phyloP scores from a whole-genome alignment of 2,113 vertebrate genomes.

The Mus spicilegus region DNA sequence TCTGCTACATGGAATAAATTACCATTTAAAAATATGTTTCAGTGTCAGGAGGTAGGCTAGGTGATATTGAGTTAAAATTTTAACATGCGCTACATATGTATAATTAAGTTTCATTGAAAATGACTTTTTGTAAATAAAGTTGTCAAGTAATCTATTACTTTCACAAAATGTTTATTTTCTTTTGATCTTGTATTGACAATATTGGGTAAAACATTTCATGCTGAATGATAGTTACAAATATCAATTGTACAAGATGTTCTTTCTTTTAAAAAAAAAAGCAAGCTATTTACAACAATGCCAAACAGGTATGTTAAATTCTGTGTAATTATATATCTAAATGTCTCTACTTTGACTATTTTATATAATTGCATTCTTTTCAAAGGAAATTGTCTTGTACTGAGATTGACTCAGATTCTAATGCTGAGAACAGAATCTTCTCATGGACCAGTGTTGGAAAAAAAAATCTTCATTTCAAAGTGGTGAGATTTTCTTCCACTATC shows the following conservation, averaged over 20 bases:
- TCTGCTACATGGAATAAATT: constrained; percentile 17
- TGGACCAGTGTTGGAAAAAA: neutral
- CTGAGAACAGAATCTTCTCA: neutral
- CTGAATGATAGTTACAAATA: neutral
- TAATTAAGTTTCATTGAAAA: constrained; percentile 57
- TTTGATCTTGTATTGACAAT: neutral
- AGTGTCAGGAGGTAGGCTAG: constrained; percentile 34
- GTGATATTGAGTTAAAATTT: constrained; percentile 57
- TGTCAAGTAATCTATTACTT: constrained; percentile 12
- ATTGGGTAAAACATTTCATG: neutral
- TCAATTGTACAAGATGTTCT: neutral
- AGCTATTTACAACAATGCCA: neutral
- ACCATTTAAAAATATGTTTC: constrained; percentile 57
- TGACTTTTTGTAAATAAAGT: neutral
- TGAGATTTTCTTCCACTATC: neutral
- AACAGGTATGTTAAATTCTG: neutral
- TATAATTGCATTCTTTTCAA: neutral
- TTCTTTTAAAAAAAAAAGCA: neutral
- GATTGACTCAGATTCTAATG: neutral
- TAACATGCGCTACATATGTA: constrained; percentile 37
- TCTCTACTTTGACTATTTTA: neutral
- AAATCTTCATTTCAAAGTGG: neutral
- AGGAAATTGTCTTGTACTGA: neutral
- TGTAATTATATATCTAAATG: neutral
- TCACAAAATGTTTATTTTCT: constrained; percentile 23